phyloP scores from a whole-genome alignment of 2,888 invertebrate species.

The Chrysolina haemoptera region DNA sequence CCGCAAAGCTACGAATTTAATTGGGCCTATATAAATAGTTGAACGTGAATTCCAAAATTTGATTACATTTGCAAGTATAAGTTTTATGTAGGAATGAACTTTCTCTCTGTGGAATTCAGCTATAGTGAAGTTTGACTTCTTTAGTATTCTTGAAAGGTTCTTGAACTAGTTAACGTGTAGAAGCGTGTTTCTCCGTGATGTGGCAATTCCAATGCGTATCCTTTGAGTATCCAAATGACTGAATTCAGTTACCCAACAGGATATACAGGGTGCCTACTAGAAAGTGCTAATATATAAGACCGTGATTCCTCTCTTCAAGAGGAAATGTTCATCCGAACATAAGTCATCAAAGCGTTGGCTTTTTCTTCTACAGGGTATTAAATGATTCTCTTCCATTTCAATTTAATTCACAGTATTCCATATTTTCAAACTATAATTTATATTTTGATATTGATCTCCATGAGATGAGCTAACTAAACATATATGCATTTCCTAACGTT shows the following conservation, averaged over 20 bases:
- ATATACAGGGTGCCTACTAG: not conserved
- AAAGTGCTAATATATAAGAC: too few species aligned
- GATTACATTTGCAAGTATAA: constrained; percentile 47
- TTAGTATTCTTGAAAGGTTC: constrained; percentile 5
- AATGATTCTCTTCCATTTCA: too few species aligned
- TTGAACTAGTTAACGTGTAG: not conserved
- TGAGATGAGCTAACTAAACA: too few species aligned
- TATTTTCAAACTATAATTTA: too few species aligned
- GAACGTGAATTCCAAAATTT: constrained; percentile 35
- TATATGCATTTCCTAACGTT: too few species aligned
- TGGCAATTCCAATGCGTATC: constrained; percentile 4
- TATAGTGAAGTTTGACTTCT: constrained; percentile 27
- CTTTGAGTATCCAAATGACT: constrained; percentile 9
- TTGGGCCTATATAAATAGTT: constrained; percentile 42
- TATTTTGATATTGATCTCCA: too few species aligned
- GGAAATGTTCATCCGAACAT: too few species aligned
- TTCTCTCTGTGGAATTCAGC: constrained; percentile 15
- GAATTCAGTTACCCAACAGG: not conserved
- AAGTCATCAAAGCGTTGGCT: too few species aligned
- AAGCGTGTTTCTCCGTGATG: constrained; percentile 4
- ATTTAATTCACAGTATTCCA: too few species aligned
- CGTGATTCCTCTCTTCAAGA: too few species aligned
- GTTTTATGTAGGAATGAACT: constrained; percentile 34
- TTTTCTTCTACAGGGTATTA: too few species aligned
- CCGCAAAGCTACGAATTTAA: constrained; percentile 28